These are phyloP conservation scores for Hydrozoanthus gracilis DNA, from an alignment of 92 coral and sea anemone species.

Conservation along the genomic window DNA sequence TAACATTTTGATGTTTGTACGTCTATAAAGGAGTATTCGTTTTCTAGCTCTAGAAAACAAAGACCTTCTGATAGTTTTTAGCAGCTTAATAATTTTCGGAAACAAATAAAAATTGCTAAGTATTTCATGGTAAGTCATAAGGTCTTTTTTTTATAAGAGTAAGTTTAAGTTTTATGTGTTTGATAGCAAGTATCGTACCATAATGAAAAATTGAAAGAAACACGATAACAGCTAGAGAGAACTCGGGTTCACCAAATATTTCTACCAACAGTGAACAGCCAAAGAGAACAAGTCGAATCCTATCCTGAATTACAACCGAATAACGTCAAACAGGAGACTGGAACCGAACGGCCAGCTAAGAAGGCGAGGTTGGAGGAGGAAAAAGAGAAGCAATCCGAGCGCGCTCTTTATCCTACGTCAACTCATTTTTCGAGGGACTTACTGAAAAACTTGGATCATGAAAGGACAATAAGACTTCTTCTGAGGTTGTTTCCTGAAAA, in stretches of 20 bases:
- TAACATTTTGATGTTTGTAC: too few species aligned
- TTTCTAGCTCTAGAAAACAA: too few species aligned
- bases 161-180: too few species aligned
- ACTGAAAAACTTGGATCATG: slow-evolving; percentile 5
- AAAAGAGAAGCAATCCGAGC: neutral
- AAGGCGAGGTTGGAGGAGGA: slow-evolving; percentile 7
- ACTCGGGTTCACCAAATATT: neutral
- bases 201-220: too few species aligned
- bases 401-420: slow-evolving; percentile 7
- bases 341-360: slow-evolving; percentile 20
- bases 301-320: neutral
- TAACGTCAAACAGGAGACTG: slow-evolving; percentile 11
- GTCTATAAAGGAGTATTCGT: too few species aligned
- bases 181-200: too few species aligned
- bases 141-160: too few species aligned
- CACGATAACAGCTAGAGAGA: too few species aligned
- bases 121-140: too few species aligned
- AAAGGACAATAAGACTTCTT: slow-evolving; percentile 36
- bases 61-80: too few species aligned
- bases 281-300: neutral
- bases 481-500: slow-evolving; percentile 40
- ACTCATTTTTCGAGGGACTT: neutral
- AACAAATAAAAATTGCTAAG: too few species aligned
- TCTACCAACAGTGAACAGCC: neutral
- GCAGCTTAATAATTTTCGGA: too few species aligned